Conservation (phyloP, 2,888 invertebrate species). For the Lissonota sp. region DNA sequence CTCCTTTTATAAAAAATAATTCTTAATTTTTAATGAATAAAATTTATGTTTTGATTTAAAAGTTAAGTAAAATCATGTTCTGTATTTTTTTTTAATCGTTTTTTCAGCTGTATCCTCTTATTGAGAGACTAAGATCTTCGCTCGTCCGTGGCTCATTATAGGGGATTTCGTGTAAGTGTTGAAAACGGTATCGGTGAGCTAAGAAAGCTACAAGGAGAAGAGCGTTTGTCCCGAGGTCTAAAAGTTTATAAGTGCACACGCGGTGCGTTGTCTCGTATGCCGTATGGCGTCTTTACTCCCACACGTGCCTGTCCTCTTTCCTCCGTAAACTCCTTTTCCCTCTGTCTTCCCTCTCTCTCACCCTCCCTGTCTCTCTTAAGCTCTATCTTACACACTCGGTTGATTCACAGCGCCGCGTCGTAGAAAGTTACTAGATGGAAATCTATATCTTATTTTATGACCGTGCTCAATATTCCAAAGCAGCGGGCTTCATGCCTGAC, state of each 20-base stretch:
- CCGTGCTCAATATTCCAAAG: slow-evolving; percentile 79
- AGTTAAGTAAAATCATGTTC: too few species aligned
- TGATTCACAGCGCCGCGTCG: slow-evolving; percentile 68
- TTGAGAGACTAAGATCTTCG: too few species aligned
- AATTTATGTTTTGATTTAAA: too few species aligned
- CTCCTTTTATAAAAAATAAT: too few species aligned
- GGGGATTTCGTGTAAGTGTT: too few species aligned
- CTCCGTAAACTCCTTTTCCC: slow-evolving; percentile 34
- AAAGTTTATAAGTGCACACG: slow-evolving; percentile 44
- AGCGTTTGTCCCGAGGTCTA: slow-evolving; percentile 37
- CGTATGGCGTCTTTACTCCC: slow-evolving; percentile 81
- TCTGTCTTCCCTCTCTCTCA: slow-evolving; percentile 21
- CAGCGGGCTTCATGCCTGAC: slow-evolving; percentile 68
- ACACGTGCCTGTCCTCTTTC: slow-evolving; percentile 74
- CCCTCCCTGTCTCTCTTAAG: slow-evolving; percentile 7
- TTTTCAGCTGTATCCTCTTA: too few species aligned
- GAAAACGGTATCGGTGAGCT: too few species aligned
- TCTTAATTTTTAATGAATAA: too few species aligned
- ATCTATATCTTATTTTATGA: slow-evolving; percentile 83
- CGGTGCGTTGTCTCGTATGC: slow-evolving; percentile 73
- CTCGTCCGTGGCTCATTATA: too few species aligned
- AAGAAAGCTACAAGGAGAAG: slow-evolving; percentile 72
- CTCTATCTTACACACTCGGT: slow-evolving; percentile 37
- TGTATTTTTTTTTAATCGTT: too few species aligned
- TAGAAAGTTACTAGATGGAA: slow-evolving; percentile 84